Percentiles rank a stretch among this genome's conserved stretches.
Conservation (phyloP, 2,797 vertebrate genomes). For the Sebastes alutus region DNA sequence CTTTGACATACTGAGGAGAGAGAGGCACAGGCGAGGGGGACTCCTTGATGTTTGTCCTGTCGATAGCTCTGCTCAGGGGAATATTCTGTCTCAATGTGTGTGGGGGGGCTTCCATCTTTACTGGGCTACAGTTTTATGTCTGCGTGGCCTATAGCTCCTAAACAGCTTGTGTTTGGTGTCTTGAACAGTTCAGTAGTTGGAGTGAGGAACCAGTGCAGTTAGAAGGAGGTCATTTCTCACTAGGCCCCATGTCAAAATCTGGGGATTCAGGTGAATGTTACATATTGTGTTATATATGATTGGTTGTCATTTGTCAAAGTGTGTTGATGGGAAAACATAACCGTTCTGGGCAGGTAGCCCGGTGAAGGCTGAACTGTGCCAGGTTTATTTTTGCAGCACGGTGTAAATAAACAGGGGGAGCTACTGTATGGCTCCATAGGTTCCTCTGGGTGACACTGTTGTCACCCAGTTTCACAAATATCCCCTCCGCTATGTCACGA, state of each 20-base stretch:
- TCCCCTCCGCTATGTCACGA: not conserved
- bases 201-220: not conserved
- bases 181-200: conserved; percentile 27
- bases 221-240: conserved; percentile 11
- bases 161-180: conserved; percentile 27
- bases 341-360: conserved; percentile 33
- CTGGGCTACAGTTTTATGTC: conserved; percentile 51
- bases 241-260: not conserved
- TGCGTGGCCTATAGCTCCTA: conserved; percentile 8
- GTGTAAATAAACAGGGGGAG: conserved; percentile 57
- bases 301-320: conserved; percentile 16
- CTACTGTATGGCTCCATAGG: conserved; percentile 33
- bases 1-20: conserved; percentile 75
- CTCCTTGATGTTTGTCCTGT: conserved; percentile 80
- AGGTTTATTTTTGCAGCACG: conserved; percentile 25
- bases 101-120: conserved; percentile 35
- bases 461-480: conserved; percentile 22
- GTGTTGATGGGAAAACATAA: conserved; percentile 18
- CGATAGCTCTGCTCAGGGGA: conserved; percentile 74
- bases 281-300: not conserved
- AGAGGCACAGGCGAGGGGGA: conserved; percentile 48
- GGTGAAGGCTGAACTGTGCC: conserved; percentile 22
- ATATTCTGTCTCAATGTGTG: conserved; percentile 48
- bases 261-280: not conserved
- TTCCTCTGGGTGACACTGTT: conserved; percentile 21